Base-by-base conservation (phyloP, 2,888 invertebrate species). In the Sminthurinus aureus region DNA sequence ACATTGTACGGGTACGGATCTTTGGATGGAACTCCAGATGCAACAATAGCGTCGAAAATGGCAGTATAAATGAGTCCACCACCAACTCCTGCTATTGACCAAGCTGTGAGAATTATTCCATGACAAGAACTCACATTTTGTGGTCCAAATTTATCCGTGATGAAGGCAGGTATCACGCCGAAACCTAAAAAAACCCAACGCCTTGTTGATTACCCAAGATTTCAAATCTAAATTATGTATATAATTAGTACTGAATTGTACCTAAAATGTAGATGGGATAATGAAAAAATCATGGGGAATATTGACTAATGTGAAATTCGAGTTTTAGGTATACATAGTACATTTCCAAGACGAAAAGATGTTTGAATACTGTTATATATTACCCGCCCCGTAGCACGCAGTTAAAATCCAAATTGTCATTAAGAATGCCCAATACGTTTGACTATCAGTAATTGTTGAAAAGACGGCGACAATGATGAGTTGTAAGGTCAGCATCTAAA, bases 1-100 rank as follows among this genome's bases (percentile, higher is more conserved):
- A 88, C 84, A 84, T 86, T 84, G 66, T 88, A 88, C 0, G 87
- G 86, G 77, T 82, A 85, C 0, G 87, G 82, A 58, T 85, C 84
- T 15, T 79, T 84, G 0, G 85, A 20, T 38, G 22, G 24, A 12
- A 83, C 82, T 22, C 80, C 83, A 11, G 73, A 52, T 20, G 75
- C 64, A 1, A 84, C 12, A 24, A 83, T n/a, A 18, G 38, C 9
- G 77, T 86, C 77, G 79, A 86, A 88, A 74, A 88, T 84, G 0
- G 85, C 83, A 9, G 87, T 86, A 24, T 85, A 88, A 71, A 86
- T 84, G 13, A 88, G 67, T 13, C 88, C 88, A n/a, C 88, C 88
- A 22, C 38, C 79, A 26, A 88, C 84, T 0, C 88, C 88, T 20
- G 88, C 84, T 18, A 87, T 38, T 18, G 85, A 85, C 88, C 88